phyloP scores from a whole-genome alignment of 1,140 invertebrate genomes.

The Sycophila sp. region DNA sequence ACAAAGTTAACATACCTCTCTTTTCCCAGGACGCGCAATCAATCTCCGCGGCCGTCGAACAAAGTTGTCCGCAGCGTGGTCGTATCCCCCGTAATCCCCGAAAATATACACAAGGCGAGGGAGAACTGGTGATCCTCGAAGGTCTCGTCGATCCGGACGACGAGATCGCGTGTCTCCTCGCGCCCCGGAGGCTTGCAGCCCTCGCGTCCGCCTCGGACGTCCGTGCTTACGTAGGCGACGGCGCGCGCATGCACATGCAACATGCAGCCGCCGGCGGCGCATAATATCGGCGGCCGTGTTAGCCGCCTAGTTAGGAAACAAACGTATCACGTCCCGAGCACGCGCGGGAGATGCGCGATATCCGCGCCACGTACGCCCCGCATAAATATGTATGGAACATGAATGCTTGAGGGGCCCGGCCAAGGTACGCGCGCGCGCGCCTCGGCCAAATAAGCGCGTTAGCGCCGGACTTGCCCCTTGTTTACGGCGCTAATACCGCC shows the following conservation, averaged over 20 bases:
- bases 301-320: slow-evolving; percentile 48
- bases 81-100: not conserved
- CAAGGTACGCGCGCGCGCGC: slow-evolving; percentile 6
- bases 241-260: too few relatives aligned
- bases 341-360: slow-evolving; percentile 40
- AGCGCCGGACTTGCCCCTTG: not conserved
- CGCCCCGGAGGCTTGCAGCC: not conserved
- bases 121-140: not conserved
- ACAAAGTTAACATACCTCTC: too few relatives aligned
- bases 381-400: slow-evolving; percentile 65
- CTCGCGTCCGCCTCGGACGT: not conserved
- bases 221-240: too few relatives aligned
- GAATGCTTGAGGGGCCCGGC: slow-evolving; percentile 56
- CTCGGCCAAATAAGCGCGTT: slow-evolving; percentile 22
- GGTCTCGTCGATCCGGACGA: slow-evolving; percentile 12
- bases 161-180: too few relatives aligned
- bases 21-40: too few relatives aligned
- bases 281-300: slow-evolving; percentile 27
- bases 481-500: slow-evolving; percentile 3
- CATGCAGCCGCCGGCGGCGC: too few relatives aligned
- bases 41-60: not conserved
- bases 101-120: not conserved
- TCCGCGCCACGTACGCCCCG: slow-evolving; percentile 24
- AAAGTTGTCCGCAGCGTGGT: not conserved
- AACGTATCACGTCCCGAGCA: slow-evolving; percentile 50